These are phyloP conservation scores for Danio kyathit DNA, from an alignment of 2,797 vertebrate genomes.

Conservation along the genomic window DNA sequence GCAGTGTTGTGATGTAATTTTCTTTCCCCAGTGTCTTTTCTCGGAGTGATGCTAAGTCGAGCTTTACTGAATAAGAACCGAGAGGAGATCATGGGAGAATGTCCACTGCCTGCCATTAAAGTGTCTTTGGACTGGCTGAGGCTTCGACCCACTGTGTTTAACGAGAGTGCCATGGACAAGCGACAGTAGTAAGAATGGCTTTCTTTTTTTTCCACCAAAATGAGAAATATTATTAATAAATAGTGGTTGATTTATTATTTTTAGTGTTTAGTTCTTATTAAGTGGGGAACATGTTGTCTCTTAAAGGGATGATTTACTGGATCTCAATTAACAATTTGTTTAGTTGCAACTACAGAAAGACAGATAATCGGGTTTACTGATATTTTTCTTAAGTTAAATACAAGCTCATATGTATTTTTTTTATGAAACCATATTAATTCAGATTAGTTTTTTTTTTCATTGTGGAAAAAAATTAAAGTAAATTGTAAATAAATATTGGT, in stretches of 20 bases:
- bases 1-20: not conserved
- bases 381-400: too few relatives aligned
- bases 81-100: slow-evolving; percentile 88
- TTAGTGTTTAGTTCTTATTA: not conserved
- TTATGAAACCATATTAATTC: too few relatives aligned
- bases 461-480: too few relatives aligned
- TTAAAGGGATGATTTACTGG: not conserved
- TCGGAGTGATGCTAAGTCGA: slow-evolving; percentile 94
- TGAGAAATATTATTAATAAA: too few relatives aligned
- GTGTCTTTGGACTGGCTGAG: slow-evolving; percentile 97
- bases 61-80: slow-evolving; percentile 89
- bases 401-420: too few relatives aligned
- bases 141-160: slow-evolving; percentile 89
- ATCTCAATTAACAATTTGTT: not conserved
- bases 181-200: slow-evolving; percentile 88
- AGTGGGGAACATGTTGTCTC: not conserved
- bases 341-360: not conserved
- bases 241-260: not conserved
- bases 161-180: slow-evolving; percentile 88
- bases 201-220: not conserved
- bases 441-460: too few relatives aligned
- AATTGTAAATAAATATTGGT: too few relatives aligned
- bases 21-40: slow-evolving; percentile 88
- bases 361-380: too few relatives aligned
- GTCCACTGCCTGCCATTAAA: slow-evolving; percentile 97